phyloP scores from a whole-genome alignment of 2,888 invertebrate species.

The Drosophila falleni region DNA sequence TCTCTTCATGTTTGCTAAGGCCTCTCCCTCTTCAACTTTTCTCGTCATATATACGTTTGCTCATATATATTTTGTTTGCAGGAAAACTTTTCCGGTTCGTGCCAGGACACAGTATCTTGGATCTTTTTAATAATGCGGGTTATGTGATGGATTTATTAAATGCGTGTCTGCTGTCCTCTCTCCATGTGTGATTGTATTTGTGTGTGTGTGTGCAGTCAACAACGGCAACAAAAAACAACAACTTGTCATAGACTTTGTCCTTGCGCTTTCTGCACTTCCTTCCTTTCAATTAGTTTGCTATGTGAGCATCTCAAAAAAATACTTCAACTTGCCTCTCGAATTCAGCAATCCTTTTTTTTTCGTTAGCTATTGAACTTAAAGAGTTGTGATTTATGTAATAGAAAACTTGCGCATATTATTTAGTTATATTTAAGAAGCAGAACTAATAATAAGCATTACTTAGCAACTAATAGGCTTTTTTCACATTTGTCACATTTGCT shows the following conservation, averaged over 20 bases:
- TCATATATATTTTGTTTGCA: slow-evolving; percentile 61
- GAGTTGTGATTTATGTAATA: not conserved
- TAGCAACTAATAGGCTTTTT: too few species aligned
- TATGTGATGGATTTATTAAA: slow-evolving; percentile 80
- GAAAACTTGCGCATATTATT: not conserved
- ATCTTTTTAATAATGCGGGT: slow-evolving; percentile 81
- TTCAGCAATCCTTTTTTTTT: slow-evolving; percentile 39
- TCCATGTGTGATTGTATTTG: not conserved
- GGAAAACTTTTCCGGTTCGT: slow-evolving; percentile 75
- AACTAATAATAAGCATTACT: too few species aligned
- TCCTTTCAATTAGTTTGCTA: slow-evolving; percentile 71
- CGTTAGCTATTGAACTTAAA: slow-evolving; percentile 39
- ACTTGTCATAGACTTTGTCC: slow-evolving; percentile 73
- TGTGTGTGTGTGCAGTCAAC: slow-evolving; percentile 39
- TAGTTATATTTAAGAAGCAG: too few species aligned
- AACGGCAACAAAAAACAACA: slow-evolving; percentile 32
- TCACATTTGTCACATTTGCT: too few species aligned
- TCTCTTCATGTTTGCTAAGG: slow-evolving; percentile 50
- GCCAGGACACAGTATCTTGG: slow-evolving; percentile 65
- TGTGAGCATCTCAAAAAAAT: slow-evolving; percentile 50
- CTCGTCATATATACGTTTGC: slow-evolving; percentile 16
- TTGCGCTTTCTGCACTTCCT: slow-evolving; percentile 54
- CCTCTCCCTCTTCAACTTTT: not conserved
- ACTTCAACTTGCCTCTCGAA: slow-evolving; percentile 42
- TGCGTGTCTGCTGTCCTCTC: slow-evolving; percentile 61